Evolutionary conservation across 37 sponge, comb jelly and placozoan genomes (phyloP).

Genomic region (Axinella damicornis): DNA sequence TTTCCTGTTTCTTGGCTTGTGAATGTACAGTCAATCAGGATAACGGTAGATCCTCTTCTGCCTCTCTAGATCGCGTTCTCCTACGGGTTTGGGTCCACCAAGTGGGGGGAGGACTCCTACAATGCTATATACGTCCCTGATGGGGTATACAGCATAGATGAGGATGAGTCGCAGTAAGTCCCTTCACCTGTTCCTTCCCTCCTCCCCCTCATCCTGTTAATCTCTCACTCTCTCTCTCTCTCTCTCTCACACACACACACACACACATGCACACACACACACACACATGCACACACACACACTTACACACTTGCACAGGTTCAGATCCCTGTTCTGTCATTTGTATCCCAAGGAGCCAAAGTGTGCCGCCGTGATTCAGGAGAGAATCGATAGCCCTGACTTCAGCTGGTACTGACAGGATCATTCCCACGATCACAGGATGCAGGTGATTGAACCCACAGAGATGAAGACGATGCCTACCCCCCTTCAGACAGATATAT

Average conservation of each 20-base stretch:
- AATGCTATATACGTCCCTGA: conserved; percentile 46
- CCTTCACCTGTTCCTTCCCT: neutral
- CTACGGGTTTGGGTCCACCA: conserved; percentile 45
- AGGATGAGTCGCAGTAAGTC: conserved; percentile 59
- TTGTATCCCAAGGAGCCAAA: conserved; percentile 31
- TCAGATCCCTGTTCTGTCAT: conserved; percentile 40
- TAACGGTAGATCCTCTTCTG: neutral
- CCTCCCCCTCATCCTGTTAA: neutral
- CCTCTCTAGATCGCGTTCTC: conserved; percentile 35
- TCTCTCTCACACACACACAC: too few relatives aligned
- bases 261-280: too few relatives aligned
- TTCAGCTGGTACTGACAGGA: too few relatives aligned
- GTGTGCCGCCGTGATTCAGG: too few relatives aligned
- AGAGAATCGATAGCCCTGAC: too few relatives aligned
- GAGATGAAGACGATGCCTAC: too few relatives aligned
- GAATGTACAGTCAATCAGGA: too few relatives aligned
- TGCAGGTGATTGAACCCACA: too few relatives aligned
- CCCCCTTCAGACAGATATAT: too few relatives aligned
- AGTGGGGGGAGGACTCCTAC: conserved; percentile 42
- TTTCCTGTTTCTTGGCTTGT: neutral
- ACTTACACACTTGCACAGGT: neutral
- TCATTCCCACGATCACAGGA: too few relatives aligned
- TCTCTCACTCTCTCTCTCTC: neutral
- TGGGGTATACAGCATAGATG: conserved; percentile 11
- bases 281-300: too few relatives aligned